These are phyloP conservation scores for Centruroides vittatus DNA, from an alignment of 1,140 invertebrate genomes.

Conservation along the genomic window DNA sequence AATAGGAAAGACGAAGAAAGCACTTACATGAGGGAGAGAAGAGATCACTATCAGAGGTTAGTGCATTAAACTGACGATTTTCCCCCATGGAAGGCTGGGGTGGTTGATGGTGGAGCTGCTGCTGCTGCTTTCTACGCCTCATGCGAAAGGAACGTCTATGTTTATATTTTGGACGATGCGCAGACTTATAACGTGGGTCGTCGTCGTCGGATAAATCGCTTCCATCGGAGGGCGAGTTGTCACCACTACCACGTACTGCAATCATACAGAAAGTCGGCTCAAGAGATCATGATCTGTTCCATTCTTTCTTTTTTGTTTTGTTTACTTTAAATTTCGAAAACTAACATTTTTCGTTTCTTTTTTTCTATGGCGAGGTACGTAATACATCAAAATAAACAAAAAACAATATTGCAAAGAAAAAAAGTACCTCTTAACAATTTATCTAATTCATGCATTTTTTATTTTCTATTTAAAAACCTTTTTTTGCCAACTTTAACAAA, in stretches of 20 bases:
- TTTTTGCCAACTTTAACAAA: not conserved
- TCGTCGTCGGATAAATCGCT: constrained; percentile 18
- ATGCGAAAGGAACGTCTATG: constrained; percentile 20
- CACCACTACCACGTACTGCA: constrained; percentile 14
- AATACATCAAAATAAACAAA: not conserved
- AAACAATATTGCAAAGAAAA: not conserved
- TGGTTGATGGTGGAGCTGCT: not conserved
- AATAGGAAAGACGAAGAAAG: constrained; percentile 3
- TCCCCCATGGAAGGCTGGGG: constrained; percentile 19
- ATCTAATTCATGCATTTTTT: too few species aligned
- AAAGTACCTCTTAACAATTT: not conserved
- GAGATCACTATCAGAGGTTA: constrained; percentile 21
- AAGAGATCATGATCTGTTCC: too few species aligned
- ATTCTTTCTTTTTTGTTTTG: too few species aligned
- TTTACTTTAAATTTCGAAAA: too few species aligned
- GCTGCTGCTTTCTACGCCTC: constrained; percentile 9
- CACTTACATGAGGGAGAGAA: constrained; percentile 24
- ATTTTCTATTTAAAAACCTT: too few species aligned
- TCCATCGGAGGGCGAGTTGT: constrained; percentile 14
- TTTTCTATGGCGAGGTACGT: not conserved
- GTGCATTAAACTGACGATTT: constrained; percentile 17
- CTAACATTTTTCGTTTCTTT: too few species aligned
- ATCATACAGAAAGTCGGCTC: constrained; percentile 5
- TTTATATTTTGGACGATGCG: constrained; percentile 16
- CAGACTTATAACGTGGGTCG: constrained; percentile 10